These are phyloP conservation scores for Drosophila niveifrons DNA, from an alignment of 2,888 invertebrate species.

Conservation along the genomic window DNA sequence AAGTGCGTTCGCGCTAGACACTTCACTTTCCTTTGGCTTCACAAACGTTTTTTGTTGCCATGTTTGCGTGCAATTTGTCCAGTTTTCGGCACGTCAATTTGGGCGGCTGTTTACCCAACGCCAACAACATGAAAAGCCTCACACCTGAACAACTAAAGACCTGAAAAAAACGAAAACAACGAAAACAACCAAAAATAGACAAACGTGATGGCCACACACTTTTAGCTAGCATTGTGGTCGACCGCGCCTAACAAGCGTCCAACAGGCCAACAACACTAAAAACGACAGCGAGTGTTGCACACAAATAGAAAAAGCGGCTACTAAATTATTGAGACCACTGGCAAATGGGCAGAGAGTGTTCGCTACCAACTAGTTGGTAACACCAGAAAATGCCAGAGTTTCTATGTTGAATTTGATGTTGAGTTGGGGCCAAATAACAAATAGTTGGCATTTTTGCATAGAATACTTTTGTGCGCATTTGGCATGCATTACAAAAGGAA, in stretches of 20 bases:
- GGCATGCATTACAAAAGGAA: constrained; percentile 29
- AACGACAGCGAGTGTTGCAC: constrained; percentile 30
- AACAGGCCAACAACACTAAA: neutral
- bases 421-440: constrained; percentile 7
- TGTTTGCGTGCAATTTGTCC: constrained; percentile 73
- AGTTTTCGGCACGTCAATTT: constrained; percentile 59
- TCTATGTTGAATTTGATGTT: constrained; percentile 17
- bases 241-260: constrained; percentile 45
- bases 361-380: constrained; percentile 5
- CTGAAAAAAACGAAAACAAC: too few species aligned
- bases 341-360: constrained; percentile 15
- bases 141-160: constrained; percentile 28
- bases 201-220: constrained; percentile 29
- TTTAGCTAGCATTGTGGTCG: constrained; percentile 34
- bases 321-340: constrained; percentile 49
- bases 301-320: neutral
- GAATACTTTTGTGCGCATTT: constrained; percentile 38
- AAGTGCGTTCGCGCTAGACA: neutral
- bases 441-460: constrained; percentile 48
- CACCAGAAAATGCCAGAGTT: constrained; percentile 1
- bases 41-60: constrained; percentile 51
- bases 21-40: neutral
- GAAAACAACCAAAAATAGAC: constrained; percentile 34
- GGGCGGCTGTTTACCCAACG: constrained; percentile 39
- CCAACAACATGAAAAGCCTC: constrained; percentile 21